A percentile compares a stretch with the other conserved stretches of the same genome.
phyloP scores from a whole-genome alignment of 37 sponge, comb jelly and placozoan genomes.

The Dysidea cf. avara region DNA sequence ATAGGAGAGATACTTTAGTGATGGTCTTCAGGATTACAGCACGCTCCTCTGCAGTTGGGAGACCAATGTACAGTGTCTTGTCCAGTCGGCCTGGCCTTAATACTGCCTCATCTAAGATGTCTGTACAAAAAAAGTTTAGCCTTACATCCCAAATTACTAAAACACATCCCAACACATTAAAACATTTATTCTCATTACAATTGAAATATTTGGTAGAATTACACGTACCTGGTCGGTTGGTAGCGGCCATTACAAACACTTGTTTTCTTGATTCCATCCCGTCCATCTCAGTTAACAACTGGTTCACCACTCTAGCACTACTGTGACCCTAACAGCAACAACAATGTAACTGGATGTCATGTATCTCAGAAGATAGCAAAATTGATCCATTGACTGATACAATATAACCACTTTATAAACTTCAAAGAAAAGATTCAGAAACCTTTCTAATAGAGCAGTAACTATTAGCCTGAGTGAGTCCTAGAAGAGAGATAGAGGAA shows the following conservation, averaged over 20 bases:
- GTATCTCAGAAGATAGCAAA: too few relatives aligned
- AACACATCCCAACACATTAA: too few relatives aligned
- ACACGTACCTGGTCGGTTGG: conserved; percentile 85
- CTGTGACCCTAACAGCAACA: conserved; percentile 53
- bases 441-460: too few relatives aligned
- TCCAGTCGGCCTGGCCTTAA: conserved; percentile 96
- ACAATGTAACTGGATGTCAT: too few relatives aligned
- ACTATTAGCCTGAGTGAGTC: too few relatives aligned
- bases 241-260: conserved; percentile 96
- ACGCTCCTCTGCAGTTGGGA: conserved; percentile 79
- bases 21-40: conserved; percentile 82
- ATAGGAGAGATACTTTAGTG: conserved; percentile 53
- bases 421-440: too few relatives aligned
- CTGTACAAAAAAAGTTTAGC: conserved; percentile 27
- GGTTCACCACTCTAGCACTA: conserved; percentile 95
- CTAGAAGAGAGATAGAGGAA: too few relatives aligned
- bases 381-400: too few relatives aligned
- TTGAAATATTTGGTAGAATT: background rate
- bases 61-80: conserved; percentile 86
- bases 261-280: conserved; percentile 87
- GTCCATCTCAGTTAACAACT: conserved; percentile 98
- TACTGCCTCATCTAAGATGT: conserved; percentile 96
- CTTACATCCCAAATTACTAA: too few relatives aligned
- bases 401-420: too few relatives aligned
- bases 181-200: background rate